Evolutionary conservation across 2,888 invertebrate species (phyloP).

Genomic region (Nasonovia ribisnigri): DNA sequence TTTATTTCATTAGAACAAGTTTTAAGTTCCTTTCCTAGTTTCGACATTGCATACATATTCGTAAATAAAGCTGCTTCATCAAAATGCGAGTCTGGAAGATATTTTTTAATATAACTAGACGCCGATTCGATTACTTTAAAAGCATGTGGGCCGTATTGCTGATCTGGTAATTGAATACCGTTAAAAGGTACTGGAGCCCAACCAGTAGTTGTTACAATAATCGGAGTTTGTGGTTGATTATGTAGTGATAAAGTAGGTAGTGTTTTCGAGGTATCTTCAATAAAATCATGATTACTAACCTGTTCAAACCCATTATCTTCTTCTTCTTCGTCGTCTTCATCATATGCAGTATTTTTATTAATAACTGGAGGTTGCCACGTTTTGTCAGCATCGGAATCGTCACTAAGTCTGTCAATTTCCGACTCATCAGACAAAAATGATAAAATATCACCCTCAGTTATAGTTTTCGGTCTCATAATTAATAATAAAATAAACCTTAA

Average conservation of each 20-base stretch:
- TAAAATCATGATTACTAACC: constrained; percentile 14
- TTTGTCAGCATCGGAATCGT: too few relatives aligned
- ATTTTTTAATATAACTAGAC: constrained; percentile 35
- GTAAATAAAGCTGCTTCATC: constrained; percentile 43
- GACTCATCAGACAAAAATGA: background rate
- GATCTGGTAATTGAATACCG: background rate
- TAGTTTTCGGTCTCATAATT: constrained; percentile 17
- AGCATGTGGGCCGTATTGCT: background rate
- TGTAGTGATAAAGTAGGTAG: constrained; percentile 5
- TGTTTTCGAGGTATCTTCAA: background rate
- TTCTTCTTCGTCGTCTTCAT: background rate
- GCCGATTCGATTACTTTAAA: constrained; percentile 25
- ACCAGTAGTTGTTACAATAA: constrained; percentile 12
- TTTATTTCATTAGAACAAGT: constrained; percentile 60
- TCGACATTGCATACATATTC: constrained; percentile 61
- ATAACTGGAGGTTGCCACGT: too few relatives aligned
- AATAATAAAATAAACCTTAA: constrained; percentile 10
- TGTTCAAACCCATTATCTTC: constrained; percentile 10
- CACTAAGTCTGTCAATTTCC: background rate
- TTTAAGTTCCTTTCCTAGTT: constrained; percentile 59
- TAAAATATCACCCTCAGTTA: constrained; percentile 11
- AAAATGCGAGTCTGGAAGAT: constrained; percentile 58
- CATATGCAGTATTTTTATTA: too few relatives aligned
- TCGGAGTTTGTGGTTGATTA: constrained; percentile 11
- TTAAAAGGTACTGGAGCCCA: constrained; percentile 24